Evolutionary conservation across 2,888 invertebrate genomes (phyloP).

Genomic region (Morpho helenor): DNA sequence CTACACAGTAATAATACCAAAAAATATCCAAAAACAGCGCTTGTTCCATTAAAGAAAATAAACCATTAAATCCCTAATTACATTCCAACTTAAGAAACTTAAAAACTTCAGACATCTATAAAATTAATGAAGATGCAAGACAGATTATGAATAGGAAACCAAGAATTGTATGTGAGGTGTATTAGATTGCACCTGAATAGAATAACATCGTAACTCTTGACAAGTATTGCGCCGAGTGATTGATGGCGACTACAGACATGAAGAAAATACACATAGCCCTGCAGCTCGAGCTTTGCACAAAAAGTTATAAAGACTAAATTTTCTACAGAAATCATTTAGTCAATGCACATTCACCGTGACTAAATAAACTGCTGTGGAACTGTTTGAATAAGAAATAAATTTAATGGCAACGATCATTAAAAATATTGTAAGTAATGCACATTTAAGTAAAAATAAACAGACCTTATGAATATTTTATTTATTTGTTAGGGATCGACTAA

Average conservation of each 20-base stretch:
- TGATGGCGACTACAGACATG: constrained; percentile 22
- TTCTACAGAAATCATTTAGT: constrained; percentile 13
- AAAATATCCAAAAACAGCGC: no score
- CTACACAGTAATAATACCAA: no score
- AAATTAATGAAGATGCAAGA: constrained; percentile 1
- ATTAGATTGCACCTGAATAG: constrained; percentile 27
- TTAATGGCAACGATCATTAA: no score
- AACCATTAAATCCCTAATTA: no score
- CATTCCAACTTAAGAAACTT: no score
- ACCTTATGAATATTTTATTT: no score
- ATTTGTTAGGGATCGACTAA: no score
- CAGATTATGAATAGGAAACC: constrained; percentile 14
- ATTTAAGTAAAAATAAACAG: no score
- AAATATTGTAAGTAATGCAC: no score
- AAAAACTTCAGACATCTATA: no score
- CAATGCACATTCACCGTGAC: constrained; percentile 7
- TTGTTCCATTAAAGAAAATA: no score
- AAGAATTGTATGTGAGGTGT: constrained; percentile 22
- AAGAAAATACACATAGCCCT: constrained; percentile 22
- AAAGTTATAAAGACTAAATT: constrained; percentile 18
- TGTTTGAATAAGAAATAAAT: not conserved
- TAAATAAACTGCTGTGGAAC: not conserved
- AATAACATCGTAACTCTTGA: constrained; percentile 25
- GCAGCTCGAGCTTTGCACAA: constrained; percentile 13
- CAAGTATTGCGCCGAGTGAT: constrained; percentile 29